Conservation (phyloP, 2,888 invertebrate species). For the Urechis unicinctus region DNA sequence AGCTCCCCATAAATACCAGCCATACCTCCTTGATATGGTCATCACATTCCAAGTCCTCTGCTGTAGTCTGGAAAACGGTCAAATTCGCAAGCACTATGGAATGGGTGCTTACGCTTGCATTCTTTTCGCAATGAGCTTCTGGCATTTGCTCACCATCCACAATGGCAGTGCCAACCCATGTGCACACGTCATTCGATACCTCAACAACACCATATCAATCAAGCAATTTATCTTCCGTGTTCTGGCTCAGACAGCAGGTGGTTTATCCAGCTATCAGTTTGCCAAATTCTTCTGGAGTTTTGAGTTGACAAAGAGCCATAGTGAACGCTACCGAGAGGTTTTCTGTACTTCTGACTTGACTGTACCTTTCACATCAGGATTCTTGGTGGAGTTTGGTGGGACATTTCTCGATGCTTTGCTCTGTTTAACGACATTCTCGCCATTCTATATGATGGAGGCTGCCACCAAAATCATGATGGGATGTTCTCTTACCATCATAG, state of each 20-base stretch:
- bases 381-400: conserved; percentile 11
- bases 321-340: background rate
- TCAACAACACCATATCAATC: conserved; percentile 1
- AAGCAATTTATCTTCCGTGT: background rate
- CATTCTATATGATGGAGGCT: conserved; percentile 2
- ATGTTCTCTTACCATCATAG: background rate
- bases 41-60: conserved; percentile 16
- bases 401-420: conserved; percentile 10
- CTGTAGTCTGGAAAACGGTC: conserved; percentile 17
- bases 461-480: conserved; percentile 1
- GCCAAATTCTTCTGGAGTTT: conserved; percentile 12
- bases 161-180: conserved; percentile 11
- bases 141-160: conserved; percentile 4
- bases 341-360: conserved; percentile 11
- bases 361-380: conserved; percentile 8
- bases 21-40: conserved; percentile 9
- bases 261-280: conserved; percentile 7
- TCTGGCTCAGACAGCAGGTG: conserved; percentile 8
- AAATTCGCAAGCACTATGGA: conserved; percentile 13
- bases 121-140: conserved; percentile 4
- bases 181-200: conserved; percentile 5
- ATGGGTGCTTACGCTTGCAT: conserved; percentile 6
- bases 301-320: conserved; percentile 9
- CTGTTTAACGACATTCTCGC: background rate
- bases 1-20: background rate